Percentiles rank a stretch among this genome's conserved stretches.
These are phyloP conservation scores for Microtus pennsylvanicus DNA, from an alignment of 2,113 vertebrate genomes.

Conservation along the genomic window DNA sequence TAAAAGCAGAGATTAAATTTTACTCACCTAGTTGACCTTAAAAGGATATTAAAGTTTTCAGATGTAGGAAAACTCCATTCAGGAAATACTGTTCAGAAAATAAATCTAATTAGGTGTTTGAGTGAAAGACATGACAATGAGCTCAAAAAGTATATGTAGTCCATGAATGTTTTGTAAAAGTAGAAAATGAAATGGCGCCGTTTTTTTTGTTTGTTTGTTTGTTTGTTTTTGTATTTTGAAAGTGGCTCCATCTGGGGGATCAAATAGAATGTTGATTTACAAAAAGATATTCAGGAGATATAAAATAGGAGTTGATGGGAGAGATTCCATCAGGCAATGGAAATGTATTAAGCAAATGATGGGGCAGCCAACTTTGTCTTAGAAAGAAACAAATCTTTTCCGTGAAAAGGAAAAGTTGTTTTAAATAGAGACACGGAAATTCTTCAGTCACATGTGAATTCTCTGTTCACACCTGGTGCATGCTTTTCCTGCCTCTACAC, in stretches of 20 bases:
- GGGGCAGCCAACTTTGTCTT: neutral
- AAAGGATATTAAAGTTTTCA: neutral
- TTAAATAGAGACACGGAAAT: neutral
- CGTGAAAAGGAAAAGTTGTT: constrained; percentile 6
- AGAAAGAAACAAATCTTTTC: constrained; percentile 8
- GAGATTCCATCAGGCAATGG: neutral
- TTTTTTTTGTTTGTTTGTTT: neutral
- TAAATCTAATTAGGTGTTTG: neutral
- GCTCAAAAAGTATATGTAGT: neutral
- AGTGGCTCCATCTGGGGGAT: neutral
- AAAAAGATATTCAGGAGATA: constrained; percentile 42
- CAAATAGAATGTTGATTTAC: constrained; percentile 6
- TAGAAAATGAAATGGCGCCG: neutral
- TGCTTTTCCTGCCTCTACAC: neutral
- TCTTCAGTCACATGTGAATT: constrained; percentile 30
- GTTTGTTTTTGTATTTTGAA: too few species aligned
- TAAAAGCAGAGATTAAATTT: neutral
- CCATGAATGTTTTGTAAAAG: neutral
- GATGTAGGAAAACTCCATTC: neutral
- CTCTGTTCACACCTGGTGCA: neutral
- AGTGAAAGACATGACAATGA: neutral
- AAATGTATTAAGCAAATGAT: neutral
- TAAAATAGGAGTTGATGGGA: neutral
- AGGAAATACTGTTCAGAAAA: neutral
- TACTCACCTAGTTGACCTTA: neutral